These are phyloP conservation scores for Tetrax tetrax DNA, from an alignment of 2,113 vertebrate genomes.

Conservation along the genomic window DNA sequence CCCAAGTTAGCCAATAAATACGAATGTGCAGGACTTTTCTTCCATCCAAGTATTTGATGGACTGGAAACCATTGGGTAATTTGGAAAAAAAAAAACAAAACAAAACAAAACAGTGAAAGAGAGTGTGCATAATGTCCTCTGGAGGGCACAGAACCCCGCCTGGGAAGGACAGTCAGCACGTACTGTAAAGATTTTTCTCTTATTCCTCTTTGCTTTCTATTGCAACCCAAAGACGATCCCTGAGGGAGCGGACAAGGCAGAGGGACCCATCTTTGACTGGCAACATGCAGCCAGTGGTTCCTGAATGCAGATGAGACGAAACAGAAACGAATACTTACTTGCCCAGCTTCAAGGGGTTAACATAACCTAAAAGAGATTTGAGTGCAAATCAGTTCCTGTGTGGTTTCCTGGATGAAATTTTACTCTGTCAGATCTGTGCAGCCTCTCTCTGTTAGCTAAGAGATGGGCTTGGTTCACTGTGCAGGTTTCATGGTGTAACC, in stretches of 20 bases:
- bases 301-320: not conserved
- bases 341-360: not conserved
- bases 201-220: not conserved
- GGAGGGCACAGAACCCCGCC: not conserved
- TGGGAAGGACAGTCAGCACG: not conserved
- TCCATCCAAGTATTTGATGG: not conserved
- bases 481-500: not conserved
- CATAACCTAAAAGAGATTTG: not conserved
- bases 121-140: not conserved
- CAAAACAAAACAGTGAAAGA: not conserved
- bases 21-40: not conserved
- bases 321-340: not conserved
- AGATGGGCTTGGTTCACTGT: not conserved
- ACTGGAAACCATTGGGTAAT: not conserved
- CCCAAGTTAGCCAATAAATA: not conserved
- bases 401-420: not conserved
- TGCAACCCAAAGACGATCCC: not conserved
- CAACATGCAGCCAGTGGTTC: not conserved
- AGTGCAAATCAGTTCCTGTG: not conserved
- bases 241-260: not conserved
- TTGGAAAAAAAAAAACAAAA: not conserved
- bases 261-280: not conserved
- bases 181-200: not conserved
- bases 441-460: fast-evolving
- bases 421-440: not conserved